Base-by-base conservation (phyloP, 2,113 vertebrate species). In the Petaurus breviceps region DNA sequence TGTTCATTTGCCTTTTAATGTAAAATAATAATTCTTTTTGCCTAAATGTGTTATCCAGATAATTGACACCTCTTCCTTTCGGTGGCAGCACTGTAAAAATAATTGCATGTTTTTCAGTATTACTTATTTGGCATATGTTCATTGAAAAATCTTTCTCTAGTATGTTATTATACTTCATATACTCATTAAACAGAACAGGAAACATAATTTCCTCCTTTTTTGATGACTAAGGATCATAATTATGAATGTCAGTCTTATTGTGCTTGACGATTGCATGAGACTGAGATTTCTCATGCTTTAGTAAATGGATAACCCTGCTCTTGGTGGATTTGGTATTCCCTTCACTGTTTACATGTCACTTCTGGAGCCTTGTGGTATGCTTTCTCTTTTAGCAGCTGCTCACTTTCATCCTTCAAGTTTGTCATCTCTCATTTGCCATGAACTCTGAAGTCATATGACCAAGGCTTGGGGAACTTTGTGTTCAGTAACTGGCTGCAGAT, bases 91-190 rank as follows among this genome's bases (percentile, higher is more conserved):
- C 31, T 84, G 8, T 94, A 94, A 92, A 93, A 93, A 61, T 96
- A 1, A 43, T 43, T 43, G n/a, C 7, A 8, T 43, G 2, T 84
- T 43, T 77, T 84, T 22, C n/a, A 84, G 5, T 2, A 84, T 84
- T 77, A 43, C 7, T 43, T 84, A 84, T 84, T 84, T 84, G 6
- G 43, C 43, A 22, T 19, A 43, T 84, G n/a, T 43, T 84, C 19
- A 23, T 84, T 23, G n/a, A 84, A 84, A 49, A 84, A 68, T 68
- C 19, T 84, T 84, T 43, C 19, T 84, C 14, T 84, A 95, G 91
- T 96, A 54, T 54, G 93, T 95, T 96, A 46, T 94, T 19, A 84
- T 93, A 91, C 24, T 89, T 8, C 5, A 43, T 84, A 84, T 43
- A 5, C 19, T 95, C 16, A 28, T 95, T 94, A 94, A 95, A 93